Conservation (phyloP, 2,113 vertebrate genomes). For the Alligator mississippiensis region DNA sequence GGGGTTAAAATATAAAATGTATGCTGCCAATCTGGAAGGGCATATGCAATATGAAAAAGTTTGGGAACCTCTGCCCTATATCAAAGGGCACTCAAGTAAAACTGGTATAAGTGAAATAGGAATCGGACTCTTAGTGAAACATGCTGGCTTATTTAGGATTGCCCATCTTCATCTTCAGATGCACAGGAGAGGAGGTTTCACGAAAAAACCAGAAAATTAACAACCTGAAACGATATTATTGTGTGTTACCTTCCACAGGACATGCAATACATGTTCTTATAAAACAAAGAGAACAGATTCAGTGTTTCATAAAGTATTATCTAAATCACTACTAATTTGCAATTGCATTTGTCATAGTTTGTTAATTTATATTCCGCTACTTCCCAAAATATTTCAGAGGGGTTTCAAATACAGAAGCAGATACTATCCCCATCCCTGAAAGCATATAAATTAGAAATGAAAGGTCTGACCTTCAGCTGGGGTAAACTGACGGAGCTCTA, state of each 20-base stretch:
- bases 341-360: background rate
- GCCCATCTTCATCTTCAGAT: background rate
- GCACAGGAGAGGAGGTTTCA: background rate
- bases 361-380: background rate
- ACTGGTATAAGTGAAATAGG: background rate
- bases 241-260: background rate
- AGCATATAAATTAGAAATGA: background rate
- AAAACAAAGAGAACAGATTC: background rate
- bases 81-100: background rate
- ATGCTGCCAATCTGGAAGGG: too few species aligned
- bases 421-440: background rate
- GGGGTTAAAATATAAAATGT: too few species aligned
- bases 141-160: background rate
- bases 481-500: background rate
- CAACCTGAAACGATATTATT: background rate
- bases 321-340: background rate
- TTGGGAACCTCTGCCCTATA: too few species aligned
- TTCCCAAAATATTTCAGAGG: background rate
- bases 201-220: background rate
- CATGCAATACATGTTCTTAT: background rate
- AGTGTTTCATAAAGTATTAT: background rate
- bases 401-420: background rate
- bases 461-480: background rate
- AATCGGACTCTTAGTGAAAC: accelerated
- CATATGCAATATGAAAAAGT: too few species aligned